Evolutionary conservation across 2,113 vertebrate species (phyloP), one percentile per base, ranked within the genome.

Genomic region (Albula glossodonta): DNA sequence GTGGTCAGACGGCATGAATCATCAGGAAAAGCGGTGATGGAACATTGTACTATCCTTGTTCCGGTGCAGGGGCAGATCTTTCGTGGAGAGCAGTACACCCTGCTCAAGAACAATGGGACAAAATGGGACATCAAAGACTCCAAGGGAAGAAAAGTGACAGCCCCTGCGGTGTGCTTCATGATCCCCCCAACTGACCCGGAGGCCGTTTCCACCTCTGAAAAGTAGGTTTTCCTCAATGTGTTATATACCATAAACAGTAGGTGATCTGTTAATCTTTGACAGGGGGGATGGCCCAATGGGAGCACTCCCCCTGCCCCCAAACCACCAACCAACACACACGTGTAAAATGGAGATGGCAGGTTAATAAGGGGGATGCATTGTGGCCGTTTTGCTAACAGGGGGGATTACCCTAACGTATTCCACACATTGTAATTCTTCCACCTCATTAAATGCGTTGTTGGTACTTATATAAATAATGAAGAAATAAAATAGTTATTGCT

Each of bases 121-220:
- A 84, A 92, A 86, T 99, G 98, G 98, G 97, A 99, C 1, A 95
- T 99, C 86, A 96, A 95, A 0, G 97, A 99, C 51, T 82, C 92
- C 0, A 48, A 92, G 0, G 97, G 97, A 31, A 96, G 86, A 53
- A 94, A 92, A 48, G 31, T 97, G 89, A 95, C 89, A 0, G 96
- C 96, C 15, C 98, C 98, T 0, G 97, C 94, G 0, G 93, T 98
- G 87, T 99, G 98, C 92, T 99, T 99, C 93, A 92, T 97, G 88
- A 96, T 99, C 78, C 98, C 97, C 5, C 98, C 98, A 0, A 98
- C 97, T 0, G 96, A 99, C 87, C 88, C 94, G 0, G 98, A 99
- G 78, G 94, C 96, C 0, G 88, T 98, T 83, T 90, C 94, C 0
- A 86, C 95, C 74, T 91, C 95, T 0, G 97, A 99, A 78, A 97